Conservation (phyloP, 2,113 vertebrate species). For the Epinephelus lanceolatus region DNA sequence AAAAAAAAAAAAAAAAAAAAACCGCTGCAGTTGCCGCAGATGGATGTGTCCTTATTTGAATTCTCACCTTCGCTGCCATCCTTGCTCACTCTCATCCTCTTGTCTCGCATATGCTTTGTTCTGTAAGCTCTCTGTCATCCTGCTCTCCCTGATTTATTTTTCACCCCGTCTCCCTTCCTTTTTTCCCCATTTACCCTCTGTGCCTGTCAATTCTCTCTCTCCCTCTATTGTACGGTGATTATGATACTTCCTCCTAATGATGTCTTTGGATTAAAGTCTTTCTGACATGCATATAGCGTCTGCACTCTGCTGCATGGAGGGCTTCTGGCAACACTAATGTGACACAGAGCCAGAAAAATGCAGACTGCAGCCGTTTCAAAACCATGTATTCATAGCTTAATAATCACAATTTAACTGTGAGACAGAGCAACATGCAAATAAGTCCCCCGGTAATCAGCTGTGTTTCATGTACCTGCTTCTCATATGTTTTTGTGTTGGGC, state of each 20-base stretch:
- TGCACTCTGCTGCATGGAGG: background rate
- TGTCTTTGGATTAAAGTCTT: constrained; percentile 22
- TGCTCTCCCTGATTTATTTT: background rate
- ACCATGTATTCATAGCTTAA: background rate
- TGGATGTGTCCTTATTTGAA: constrained; percentile 37
- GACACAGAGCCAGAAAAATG: background rate
- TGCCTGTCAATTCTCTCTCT: background rate
- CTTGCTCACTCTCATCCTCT: background rate
- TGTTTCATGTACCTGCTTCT: background rate
- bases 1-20: background rate
- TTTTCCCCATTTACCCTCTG: background rate
- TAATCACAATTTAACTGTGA: background rate
- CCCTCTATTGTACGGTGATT: constrained; percentile 4
- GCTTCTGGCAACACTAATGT: background rate
- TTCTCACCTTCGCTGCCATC: constrained; percentile 26
- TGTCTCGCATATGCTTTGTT: constrained; percentile 11
- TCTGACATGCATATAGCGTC: background rate
- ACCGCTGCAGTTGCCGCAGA: background rate
- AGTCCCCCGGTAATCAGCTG: background rate
- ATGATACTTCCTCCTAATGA: constrained; percentile 32
- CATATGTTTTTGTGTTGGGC: no score
- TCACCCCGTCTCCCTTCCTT: background rate
- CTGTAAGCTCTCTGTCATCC: background rate
- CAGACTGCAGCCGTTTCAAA: background rate
- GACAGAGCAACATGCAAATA: background rate